Evolutionary conservation across 2,113 vertebrate genomes (phyloP), one percentile per base, ranked within the genome.

Genomic region (Megaceryle torquata): DNA sequence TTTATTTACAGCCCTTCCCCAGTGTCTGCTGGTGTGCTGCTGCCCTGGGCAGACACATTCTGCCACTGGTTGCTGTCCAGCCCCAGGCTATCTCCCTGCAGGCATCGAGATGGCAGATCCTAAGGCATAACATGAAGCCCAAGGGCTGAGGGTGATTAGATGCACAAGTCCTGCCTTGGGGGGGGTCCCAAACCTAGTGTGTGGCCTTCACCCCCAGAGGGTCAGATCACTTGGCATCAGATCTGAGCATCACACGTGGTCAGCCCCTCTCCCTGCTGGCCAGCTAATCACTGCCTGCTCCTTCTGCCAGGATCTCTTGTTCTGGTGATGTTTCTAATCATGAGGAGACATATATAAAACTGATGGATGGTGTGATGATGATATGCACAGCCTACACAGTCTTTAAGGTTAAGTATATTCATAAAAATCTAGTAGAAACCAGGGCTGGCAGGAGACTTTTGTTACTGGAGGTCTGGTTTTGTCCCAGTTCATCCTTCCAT

Each of bases 321-420:
- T 41, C 84, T 41, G 54, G 11, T 51, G 91, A 54, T 84, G 87
- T 19, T 81, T 92, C 95, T 79, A 85, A 72, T 92, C 39, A 15
- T 61, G 7, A 80, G 77, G 81, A 88, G 76, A 51, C 2, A 5
- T 76, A 31, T 79, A 56, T 88, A 25, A 82, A 85, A 63, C 26
- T 91, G 93, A 92, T 87, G 87, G 89, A 95, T 82, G 89, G 75
- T 54, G 76, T 91, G 91, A 21, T 56, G 67, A 63, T 82, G 82
- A 82, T 56, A 26, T 5, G 33, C 51, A 43, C 69, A 85, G 54
- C 69, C 63, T 92, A 54, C 86, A 26, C 0, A 4, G 33, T 67
- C 92, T 81, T 78, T 53, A 41, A 87, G 54, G 41, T 41, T 41
- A 60, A 81, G 51, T 18, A 2, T 79, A 68, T 75, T 91, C 5